Evolutionary conservation across 2,797 vertebrate species (phyloP).

Genomic region (Hippopotamyrus pictus): DNA sequence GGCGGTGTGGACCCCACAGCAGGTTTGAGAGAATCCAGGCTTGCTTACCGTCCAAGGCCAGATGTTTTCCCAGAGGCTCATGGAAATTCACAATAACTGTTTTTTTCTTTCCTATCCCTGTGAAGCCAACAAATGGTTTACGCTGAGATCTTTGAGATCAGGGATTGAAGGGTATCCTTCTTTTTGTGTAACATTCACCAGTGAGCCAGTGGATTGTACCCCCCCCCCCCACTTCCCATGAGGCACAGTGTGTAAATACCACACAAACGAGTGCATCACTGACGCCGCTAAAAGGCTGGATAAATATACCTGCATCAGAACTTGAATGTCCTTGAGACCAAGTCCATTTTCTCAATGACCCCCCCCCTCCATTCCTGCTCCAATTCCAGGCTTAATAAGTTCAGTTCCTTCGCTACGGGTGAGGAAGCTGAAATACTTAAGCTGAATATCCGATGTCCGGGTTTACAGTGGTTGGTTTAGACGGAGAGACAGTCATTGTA

Average conservation of each 20-base stretch:
- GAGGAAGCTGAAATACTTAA: background rate
- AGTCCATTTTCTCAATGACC: background rate
- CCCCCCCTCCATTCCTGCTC: background rate
- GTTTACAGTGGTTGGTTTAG: background rate
- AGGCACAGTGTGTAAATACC: background rate
- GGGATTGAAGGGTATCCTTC: background rate
- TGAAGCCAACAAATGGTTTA: background rate
- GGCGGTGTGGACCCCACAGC: background rate
- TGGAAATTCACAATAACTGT: background rate
- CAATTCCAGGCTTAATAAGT: background rate
- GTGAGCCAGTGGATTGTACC: background rate
- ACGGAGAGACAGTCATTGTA: background rate
- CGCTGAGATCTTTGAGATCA: background rate
- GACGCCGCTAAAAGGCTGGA: background rate
- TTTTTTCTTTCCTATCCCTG: background rate
- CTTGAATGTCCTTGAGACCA: background rate
- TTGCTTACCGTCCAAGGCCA: background rate
- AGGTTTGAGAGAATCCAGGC: background rate
- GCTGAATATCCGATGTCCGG: background rate
- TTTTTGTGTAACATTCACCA: background rate
- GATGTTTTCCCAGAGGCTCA: background rate
- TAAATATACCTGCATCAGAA: background rate
- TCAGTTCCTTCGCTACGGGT: background rate
- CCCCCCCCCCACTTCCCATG: background rate
- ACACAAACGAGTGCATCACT: background rate